Evolutionary conservation across 2,888 invertebrate species (phyloP).

Genomic region (Horisme vitalbata): DNA sequence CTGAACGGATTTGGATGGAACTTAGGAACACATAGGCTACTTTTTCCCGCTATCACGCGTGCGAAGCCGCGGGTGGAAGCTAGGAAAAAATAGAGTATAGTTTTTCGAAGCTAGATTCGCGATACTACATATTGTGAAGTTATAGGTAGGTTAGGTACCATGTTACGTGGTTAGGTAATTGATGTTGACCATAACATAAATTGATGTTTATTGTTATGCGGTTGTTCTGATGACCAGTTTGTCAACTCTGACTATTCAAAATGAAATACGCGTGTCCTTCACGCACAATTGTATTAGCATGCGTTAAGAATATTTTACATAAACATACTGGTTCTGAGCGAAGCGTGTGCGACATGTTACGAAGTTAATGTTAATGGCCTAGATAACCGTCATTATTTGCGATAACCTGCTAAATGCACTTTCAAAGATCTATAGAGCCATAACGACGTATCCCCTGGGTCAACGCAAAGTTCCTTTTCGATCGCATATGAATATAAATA

Average conservation of each 20-base stretch:
- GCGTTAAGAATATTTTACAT: conserved; percentile 32
- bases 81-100: too few species aligned
- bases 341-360: conserved; percentile 9
- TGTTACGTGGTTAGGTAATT: not conserved
- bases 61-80: too few species aligned
- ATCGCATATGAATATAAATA: too few species aligned
- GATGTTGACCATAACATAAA: not conserved
- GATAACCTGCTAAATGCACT: not conserved
- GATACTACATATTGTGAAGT: too few species aligned
- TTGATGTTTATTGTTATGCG: not conserved
- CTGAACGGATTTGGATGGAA: too few species aligned
- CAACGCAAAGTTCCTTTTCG: too few species aligned
- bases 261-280: conserved; percentile 17
- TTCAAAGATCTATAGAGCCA: not conserved
- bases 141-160: too few species aligned
- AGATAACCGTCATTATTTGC: not conserved
- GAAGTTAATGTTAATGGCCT: conserved; percentile 8
- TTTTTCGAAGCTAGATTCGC: too few species aligned
- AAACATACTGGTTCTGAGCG: conserved; percentile 16
- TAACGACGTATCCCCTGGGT: too few species aligned
- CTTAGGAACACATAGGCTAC: too few species aligned
- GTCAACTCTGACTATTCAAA: conserved; percentile 2
- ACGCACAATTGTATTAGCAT: conserved; percentile 34
- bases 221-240: not conserved
- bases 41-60: too few species aligned